Evolutionary conservation across 2,888 invertebrate genomes (phyloP), one percentile per base, ranked within the genome.

Genomic region (Andrena bicolor): DNA sequence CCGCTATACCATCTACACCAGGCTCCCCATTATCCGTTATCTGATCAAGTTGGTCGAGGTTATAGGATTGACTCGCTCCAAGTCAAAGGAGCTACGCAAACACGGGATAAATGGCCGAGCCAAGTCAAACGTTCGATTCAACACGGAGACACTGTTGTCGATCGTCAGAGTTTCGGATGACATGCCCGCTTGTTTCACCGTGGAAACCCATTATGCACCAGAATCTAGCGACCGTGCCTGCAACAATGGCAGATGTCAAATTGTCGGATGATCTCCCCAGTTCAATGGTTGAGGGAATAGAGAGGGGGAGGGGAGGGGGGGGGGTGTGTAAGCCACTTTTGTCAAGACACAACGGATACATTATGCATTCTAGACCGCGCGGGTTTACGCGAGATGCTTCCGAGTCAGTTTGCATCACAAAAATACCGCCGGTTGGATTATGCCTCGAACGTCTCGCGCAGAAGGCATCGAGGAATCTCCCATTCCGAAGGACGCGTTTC

Each of bases 361-460:
- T 80, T 71, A 80, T 80, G 76, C 76, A 80, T 80, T 71, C 71
- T 61, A 53, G 66, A 66, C 66, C 53, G 71, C 53, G 63, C 63
- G 56, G 71, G 61, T 76, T 61, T 71, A 76, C 64, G 70, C 51
- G 66, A 71, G 51, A 71, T 58, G 61, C 64, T 71, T 71, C 51
- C 26, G 61, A 41, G 66, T 48, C 28, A 10, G 65, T 70, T 75
- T 76, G 58, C 64, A 64, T 71, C 41, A 80, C 49, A 76, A 80
- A 76, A 65, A 71, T 71, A 71, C 58, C 49, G 51, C 53, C 49
- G 49, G 41, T 10, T 32, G 35, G 61, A 68, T 35, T 35, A 61
- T 53, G 28, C 66, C 5, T 56, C 58, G 35, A 65, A 58, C 30
- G 35, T 28, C 58, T 69, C 69, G 60, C 41, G 20, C 49, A 68